Conservation (phyloP, 2,797 vertebrate genomes). For the Dicrostonyx torquatus region DNA sequence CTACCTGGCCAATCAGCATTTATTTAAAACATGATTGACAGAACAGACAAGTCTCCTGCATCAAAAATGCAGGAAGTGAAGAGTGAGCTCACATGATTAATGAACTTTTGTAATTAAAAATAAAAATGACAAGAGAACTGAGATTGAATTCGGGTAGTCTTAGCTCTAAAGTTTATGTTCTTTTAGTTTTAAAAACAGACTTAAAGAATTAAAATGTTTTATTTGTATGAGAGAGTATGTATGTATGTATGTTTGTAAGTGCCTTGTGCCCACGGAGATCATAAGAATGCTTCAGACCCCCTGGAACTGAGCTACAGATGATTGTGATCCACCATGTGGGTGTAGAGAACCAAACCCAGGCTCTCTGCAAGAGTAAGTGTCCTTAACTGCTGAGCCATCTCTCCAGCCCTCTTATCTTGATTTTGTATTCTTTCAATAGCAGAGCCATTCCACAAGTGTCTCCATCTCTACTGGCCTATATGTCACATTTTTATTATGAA, state of each 20-base stretch:
- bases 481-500: not conserved
- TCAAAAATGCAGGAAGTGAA: not conserved
- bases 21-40: too few relatives aligned
- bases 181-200: not conserved
- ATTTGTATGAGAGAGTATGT: not conserved
- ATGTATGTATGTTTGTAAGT: not conserved
- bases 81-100: not conserved
- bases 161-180: conserved; percentile 46
- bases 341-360: not conserved
- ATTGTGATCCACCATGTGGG: not conserved
- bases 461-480: not conserved
- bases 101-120: conserved; percentile 49
- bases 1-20: too few relatives aligned
- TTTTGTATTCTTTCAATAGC: not conserved
- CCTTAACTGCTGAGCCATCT: not conserved
- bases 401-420: not conserved
- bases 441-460: not conserved
- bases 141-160: not conserved
- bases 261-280: not conserved
- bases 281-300: not conserved
- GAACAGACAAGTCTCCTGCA: too few relatives aligned
- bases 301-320: not conserved
- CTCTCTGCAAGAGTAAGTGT: not conserved
- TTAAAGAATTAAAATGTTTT: not conserved
- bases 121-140: not conserved